Evolutionary conservation across 2,888 invertebrate genomes (phyloP).

Genomic region (Platycheirus albimanus): DNA sequence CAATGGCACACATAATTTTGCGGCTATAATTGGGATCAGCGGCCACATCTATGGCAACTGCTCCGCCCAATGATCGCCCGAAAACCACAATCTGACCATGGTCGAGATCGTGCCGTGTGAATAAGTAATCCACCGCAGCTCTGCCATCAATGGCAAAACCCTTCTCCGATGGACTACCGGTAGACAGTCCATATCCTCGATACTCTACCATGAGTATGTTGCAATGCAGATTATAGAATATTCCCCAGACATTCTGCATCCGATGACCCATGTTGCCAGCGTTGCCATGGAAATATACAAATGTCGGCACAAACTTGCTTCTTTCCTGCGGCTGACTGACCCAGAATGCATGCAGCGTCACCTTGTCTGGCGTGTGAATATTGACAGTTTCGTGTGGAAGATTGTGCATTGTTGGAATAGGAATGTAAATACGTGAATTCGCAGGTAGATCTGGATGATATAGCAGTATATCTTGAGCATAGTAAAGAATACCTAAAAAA

Average conservation of each 20-base stretch:
- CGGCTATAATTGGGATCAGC: slow-evolving; percentile 89
- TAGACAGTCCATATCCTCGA: slow-evolving; percentile 96
- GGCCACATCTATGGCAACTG: slow-evolving; percentile 94
- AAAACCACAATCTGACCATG: slow-evolving; percentile 93
- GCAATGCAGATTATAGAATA: slow-evolving; percentile 91
- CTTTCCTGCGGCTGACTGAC: slow-evolving; percentile 89
- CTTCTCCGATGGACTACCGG: slow-evolving; percentile 93
- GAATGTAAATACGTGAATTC: slow-evolving; percentile 93
- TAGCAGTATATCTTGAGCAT: slow-evolving; percentile 92
- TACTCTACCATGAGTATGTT: slow-evolving; percentile 97
- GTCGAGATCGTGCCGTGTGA: slow-evolving; percentile 92
- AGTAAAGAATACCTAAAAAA: slow-evolving; percentile 89
- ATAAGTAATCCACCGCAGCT: slow-evolving; percentile 92
- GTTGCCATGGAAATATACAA: slow-evolving; percentile 97
- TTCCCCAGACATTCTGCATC: slow-evolving; percentile 92
- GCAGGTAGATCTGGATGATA: slow-evolving; percentile 95
- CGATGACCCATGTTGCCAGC: slow-evolving; percentile 98
- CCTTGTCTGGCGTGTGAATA: slow-evolving; percentile 90
- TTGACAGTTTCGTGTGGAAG: slow-evolving; percentile 93
- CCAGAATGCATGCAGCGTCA: slow-evolving; percentile 91
- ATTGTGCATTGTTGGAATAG: slow-evolving; percentile 92
- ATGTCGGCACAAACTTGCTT: slow-evolving; percentile 89
- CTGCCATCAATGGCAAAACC: slow-evolving; percentile 94
- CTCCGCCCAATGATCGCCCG: slow-evolving; percentile 94
- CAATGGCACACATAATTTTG: slow-evolving; percentile 92